phyloP scores from a whole-genome alignment of 92 coral and sea anemone species.

The Ricordea florida region DNA sequence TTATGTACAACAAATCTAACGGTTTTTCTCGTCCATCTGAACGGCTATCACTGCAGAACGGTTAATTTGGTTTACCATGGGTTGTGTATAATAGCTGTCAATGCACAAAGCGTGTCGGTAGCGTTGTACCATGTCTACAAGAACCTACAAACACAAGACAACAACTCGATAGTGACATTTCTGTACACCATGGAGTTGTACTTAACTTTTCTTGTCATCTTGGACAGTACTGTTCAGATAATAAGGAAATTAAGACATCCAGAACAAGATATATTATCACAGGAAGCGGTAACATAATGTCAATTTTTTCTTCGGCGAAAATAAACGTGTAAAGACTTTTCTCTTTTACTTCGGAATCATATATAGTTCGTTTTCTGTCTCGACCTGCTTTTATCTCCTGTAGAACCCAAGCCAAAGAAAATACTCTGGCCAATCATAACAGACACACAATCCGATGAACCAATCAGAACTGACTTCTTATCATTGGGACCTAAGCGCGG shows the following conservation, averaged over 20 bases:
- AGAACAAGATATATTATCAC: not conserved
- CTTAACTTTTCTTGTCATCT: conserved; percentile 2
- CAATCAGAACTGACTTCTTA: no score
- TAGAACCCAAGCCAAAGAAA: no score
- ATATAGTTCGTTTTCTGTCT: not conserved
- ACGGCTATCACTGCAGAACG: conserved; percentile 21
- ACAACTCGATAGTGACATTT: not conserved
- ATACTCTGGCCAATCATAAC: no score
- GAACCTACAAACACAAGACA: conserved; percentile 12
- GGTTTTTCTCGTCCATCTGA: conserved; percentile 6
- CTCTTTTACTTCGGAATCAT: not conserved
- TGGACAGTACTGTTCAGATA: conserved; percentile 8
- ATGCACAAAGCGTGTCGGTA: conserved; percentile 22
- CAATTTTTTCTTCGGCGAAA: no score
- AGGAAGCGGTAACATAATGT: not conserved
- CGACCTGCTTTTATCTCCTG: no score
- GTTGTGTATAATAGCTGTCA: not conserved
- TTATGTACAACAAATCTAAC: not conserved
- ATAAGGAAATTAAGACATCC: conserved; percentile 23
- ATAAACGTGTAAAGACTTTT: not conserved
- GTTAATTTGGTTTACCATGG: not conserved
- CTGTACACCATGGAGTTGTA: conserved; percentile 14
- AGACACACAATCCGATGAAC: no score
- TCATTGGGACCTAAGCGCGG: no score
- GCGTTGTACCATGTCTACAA: conserved; percentile 11